phyloP scores from a whole-genome alignment of 2,797 vertebrate genomes.

The Enteromius afrohamiltoni region DNA sequence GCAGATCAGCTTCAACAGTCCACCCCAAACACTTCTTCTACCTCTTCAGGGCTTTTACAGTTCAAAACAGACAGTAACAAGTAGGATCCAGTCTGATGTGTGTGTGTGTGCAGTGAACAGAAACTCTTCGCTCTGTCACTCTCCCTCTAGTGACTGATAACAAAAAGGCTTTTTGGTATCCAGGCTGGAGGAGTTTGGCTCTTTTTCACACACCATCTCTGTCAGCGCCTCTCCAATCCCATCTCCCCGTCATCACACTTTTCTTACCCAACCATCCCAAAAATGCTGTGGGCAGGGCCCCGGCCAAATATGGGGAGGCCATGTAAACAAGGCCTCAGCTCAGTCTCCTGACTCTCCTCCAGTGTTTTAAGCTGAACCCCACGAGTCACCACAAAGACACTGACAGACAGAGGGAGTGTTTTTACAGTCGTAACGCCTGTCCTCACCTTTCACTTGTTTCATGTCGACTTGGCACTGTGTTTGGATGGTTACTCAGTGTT shows the following conservation, averaged over 20 bases:
- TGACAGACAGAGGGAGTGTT: conserved; percentile 3
- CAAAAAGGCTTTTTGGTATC: conserved; percentile 55
- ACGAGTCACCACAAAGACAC: conserved; percentile 19
- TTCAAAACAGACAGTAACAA: not conserved
- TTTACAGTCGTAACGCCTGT: not conserved
- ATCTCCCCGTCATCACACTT: conserved; percentile 60
- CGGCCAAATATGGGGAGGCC: conserved; percentile 75
- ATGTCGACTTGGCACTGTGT: not conserved
- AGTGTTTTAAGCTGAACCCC: conserved; percentile 21
- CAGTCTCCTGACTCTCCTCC: conserved; percentile 19
- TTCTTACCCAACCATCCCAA: conserved; percentile 64
- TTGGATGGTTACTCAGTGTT: not conserved
- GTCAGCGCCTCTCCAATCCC: conserved; percentile 55
- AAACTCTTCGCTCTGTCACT: conserved; percentile 42
- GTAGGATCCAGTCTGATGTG: conserved; percentile 16
- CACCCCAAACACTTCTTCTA: conserved; percentile 6
- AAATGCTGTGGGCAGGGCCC: conserved; percentile 67
- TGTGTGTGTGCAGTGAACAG: conserved; percentile 35
- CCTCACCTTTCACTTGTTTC: not conserved
- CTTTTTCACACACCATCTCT: conserved; percentile 56
- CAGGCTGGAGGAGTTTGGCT: conserved; percentile 52
- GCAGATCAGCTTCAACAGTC: conserved; percentile 1
- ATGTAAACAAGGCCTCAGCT: conserved; percentile 70
- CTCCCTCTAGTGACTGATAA: conserved; percentile 56
- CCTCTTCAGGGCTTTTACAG: conserved; percentile 16